Percentiles rank a stretch among this genome's conserved stretches.
phyloP scores from a whole-genome alignment of 2,888 invertebrate species.

The Hydroisotoma schaefferi region DNA sequence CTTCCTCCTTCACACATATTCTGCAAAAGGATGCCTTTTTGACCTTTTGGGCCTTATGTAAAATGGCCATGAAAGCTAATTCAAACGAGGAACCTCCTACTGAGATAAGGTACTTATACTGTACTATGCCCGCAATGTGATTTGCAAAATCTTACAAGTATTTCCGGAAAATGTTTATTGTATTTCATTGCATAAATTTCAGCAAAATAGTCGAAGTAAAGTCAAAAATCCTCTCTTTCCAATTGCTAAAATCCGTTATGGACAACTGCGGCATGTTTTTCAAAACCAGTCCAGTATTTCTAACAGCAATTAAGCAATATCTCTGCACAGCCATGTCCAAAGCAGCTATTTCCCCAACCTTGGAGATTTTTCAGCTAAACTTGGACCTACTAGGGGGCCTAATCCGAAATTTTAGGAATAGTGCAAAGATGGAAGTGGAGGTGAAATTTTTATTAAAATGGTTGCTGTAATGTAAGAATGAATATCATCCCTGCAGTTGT shows the following conservation, averaged over 20 bases:
- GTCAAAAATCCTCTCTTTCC: conserved; percentile 93
- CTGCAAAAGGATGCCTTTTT: conserved; percentile 98
- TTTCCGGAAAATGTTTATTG: background rate
- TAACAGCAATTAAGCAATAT: conserved; percentile 96
- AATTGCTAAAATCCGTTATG: conserved; percentile 87
- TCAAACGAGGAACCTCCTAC: conserved; percentile 93
- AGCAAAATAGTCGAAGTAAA: conserved; percentile 63
- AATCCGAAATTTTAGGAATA: conserved; percentile 92
- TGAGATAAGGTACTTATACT: conserved; percentile 62
- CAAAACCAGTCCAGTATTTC: conserved; percentile 94
- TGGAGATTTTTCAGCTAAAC: conserved; percentile 96
- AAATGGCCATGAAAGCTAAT: conserved; percentile 89
- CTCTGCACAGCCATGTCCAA: conserved; percentile 96
- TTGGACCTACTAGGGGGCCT: conserved; percentile 93
- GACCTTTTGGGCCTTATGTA: conserved; percentile 96
- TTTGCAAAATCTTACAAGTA: background rate
- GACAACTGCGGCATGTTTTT: conserved; percentile 96
- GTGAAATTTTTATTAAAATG: conserved; percentile 56
- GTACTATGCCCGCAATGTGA: background rate
- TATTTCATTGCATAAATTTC: background rate
- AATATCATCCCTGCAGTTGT: background rate
- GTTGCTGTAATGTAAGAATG: conserved; percentile 1
- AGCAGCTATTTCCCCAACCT: conserved; percentile 94
- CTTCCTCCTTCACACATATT: conserved; percentile 86
- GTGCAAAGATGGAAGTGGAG: conserved; percentile 98